Evolutionary conservation across 2,888 invertebrate species (phyloP).

Genomic region (Physocephala rufipes): DNA sequence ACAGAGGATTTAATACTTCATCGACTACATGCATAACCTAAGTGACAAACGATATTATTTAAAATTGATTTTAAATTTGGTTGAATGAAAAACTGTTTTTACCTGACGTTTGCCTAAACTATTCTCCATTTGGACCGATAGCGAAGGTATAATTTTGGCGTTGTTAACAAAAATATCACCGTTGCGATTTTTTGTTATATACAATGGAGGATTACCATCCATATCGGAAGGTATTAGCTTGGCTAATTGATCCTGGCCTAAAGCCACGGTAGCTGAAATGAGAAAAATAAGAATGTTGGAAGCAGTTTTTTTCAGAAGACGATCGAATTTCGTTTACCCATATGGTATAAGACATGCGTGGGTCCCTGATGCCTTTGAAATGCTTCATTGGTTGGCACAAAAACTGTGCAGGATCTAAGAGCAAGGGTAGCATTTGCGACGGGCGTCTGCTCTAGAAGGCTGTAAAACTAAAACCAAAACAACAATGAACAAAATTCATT

Average conservation of each 20-base stretch:
- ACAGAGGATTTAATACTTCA: conserved; percentile 83
- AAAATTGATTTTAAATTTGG: not conserved
- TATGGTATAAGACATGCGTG: conserved; percentile 78
- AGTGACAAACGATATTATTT: not conserved
- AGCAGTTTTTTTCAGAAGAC: not conserved
- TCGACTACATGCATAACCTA: conserved; percentile 89
- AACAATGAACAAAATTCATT: not conserved
- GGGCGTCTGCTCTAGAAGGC: conserved; percentile 76
- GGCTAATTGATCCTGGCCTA: conserved; percentile 71
- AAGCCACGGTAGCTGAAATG: conserved; percentile 77
- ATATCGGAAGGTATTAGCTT: conserved; percentile 77
- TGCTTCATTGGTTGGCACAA: conserved; percentile 88
- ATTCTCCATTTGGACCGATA: conserved; percentile 74
- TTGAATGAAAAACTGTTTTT: conserved; percentile 45
- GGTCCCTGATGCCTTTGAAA: conserved; percentile 77
- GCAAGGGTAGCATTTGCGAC: conserved; percentile 78
- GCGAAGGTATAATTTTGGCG: conserved; percentile 77
- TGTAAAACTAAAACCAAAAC: conserved; percentile 75
- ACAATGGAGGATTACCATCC: conserved; percentile 85
- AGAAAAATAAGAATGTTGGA: not conserved
- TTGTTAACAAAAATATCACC: conserved; percentile 86
- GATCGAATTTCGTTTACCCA: conserved; percentile 72
- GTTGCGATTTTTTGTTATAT: conserved; percentile 78
- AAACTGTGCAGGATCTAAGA: conserved; percentile 82
- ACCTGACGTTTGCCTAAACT: conserved; percentile 73